These are phyloP conservation scores for Ceratosolen solmsi DNA, from an alignment of 1,140 invertebrate species.

Conservation along the genomic window DNA sequence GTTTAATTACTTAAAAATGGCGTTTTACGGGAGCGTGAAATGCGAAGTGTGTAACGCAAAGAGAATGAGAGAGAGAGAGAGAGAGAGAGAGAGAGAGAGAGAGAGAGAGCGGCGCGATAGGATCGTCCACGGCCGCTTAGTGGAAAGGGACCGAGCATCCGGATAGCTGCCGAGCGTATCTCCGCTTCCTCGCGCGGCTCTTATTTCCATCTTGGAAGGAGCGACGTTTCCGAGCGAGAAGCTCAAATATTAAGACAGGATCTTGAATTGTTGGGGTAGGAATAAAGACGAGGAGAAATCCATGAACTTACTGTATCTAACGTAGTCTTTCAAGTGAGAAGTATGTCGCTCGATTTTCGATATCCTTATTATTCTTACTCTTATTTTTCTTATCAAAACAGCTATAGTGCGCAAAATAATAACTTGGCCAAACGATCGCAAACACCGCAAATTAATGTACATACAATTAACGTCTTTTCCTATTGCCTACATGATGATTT, in stretches of 20 bases:
- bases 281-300: neutral
- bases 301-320: no score
- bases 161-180: constrained; percentile 65
- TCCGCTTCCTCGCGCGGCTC: constrained; percentile 63
- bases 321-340: no score
- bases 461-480: no score
- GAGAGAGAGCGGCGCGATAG: constrained; percentile 1
- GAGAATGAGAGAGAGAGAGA: neutral
- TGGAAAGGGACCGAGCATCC: constrained; percentile 16
- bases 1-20: constrained; percentile 45
- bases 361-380: no score
- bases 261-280: neutral
- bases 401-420: no score
- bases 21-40: constrained; percentile 36
- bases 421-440: no score
- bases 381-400: no score
- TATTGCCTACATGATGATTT: no score
- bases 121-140: neutral
- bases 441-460: no score
- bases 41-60: neutral
- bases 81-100: neutral
- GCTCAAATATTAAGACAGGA: constrained; percentile 5
- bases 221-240: neutral
- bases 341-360: no score
- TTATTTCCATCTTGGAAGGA: constrained; percentile 7